These are phyloP conservation scores for Balanococcus diminutus DNA, from an alignment of 2,888 invertebrate species.

Conservation along the genomic window DNA sequence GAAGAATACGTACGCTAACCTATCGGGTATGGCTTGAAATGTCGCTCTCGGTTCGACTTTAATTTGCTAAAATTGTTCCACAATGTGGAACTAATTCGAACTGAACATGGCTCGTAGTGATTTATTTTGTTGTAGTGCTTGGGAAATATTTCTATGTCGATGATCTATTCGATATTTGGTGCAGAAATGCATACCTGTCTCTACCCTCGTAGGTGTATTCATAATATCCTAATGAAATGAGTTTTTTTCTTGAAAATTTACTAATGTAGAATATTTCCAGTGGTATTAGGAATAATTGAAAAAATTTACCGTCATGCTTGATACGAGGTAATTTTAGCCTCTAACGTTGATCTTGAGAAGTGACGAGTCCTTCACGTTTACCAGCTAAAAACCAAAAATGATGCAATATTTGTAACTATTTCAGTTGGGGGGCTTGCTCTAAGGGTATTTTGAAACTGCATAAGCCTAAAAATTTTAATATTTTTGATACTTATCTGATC, in stretches of 20 bases:
- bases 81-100: background rate
- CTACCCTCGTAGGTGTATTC: too few relatives aligned
- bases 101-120: slow-evolving; percentile 12
- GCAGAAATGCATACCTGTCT: too few relatives aligned
- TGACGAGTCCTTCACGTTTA: background rate
- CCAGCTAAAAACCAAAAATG: background rate
- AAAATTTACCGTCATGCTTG: background rate
- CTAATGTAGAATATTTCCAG: too few relatives aligned
- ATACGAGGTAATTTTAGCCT: background rate
- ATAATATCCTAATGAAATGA: too few relatives aligned
- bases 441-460: too few relatives aligned
- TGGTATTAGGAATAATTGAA: background rate
- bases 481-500: too few relatives aligned
- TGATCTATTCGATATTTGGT: background rate
- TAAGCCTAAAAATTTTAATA: too few relatives aligned
- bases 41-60: background rate
- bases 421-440: too few relatives aligned
- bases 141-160: background rate
- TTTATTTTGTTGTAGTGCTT: background rate
- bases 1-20: background rate
- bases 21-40: background rate
- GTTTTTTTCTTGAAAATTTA: too few relatives aligned
- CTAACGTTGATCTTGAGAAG: background rate
- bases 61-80: slow-evolving; percentile 14
- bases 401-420: background rate